Evolutionary conservation across 2,797 vertebrate species (phyloP).

Genomic region (Myotis myotis): DNA sequence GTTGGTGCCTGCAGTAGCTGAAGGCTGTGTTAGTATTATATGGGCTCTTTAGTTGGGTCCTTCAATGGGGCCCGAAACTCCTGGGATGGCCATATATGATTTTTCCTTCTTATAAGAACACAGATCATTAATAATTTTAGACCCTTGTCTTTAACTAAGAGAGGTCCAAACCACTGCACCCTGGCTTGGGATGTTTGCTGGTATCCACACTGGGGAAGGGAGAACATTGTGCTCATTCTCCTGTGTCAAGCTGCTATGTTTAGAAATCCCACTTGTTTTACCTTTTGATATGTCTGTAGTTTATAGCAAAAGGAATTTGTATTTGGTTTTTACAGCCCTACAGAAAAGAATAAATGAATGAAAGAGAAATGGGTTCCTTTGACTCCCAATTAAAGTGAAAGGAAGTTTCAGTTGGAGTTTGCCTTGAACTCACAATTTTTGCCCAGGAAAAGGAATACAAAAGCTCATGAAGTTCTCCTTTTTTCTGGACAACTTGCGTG

Average conservation of each 20-base stretch:
- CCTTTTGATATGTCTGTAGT: neutral
- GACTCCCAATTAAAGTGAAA: conserved; percentile 2
- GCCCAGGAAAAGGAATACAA: neutral
- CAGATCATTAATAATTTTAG: neutral
- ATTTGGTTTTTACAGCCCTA: conserved; percentile 3
- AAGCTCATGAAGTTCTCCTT: neutral
- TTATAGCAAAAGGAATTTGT: conserved; percentile 26
- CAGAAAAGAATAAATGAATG: neutral
- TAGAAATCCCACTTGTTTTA: conserved; percentile 26
- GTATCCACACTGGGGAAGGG: neutral
- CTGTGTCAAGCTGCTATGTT: neutral
- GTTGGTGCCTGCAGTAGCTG: neutral
- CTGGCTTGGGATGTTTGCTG: neutral
- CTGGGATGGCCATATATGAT: neutral
- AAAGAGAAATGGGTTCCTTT: neutral
- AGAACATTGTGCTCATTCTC: neutral
- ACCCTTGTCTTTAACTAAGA: neutral
- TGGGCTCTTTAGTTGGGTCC: neutral
- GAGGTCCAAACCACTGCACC: neutral
- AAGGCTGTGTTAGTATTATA: neutral
- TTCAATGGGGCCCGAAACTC: neutral
- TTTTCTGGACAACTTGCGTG: neutral
- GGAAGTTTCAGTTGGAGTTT: conserved; percentile 28
- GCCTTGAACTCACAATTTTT: conserved; percentile 27
- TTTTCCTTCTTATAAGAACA: neutral